A percentile compares a stretch with the other conserved stretches of the same genome.
These are phyloP conservation scores for Gryllus longicercus DNA, from an alignment of 2,888 invertebrate species.

Conservation along the genomic window DNA sequence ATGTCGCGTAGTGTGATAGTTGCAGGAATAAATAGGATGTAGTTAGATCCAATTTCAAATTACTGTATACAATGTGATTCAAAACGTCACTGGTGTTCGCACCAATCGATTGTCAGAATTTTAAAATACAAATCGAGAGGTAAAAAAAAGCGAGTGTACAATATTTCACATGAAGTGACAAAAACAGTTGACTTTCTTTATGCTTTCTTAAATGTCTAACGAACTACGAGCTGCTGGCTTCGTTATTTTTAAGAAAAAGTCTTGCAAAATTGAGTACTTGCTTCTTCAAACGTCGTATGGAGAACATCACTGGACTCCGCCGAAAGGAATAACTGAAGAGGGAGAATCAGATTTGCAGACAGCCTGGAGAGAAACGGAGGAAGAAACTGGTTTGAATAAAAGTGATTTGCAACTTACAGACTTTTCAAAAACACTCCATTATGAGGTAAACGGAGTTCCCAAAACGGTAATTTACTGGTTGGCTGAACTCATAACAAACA, in stretches of 20 bases:
- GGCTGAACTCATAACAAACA: slow-evolving; percentile 67
- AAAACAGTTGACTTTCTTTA: no score
- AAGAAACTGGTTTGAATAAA: slow-evolving; percentile 75
- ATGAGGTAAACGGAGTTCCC: slow-evolving; percentile 63
- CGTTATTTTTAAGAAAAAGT: slow-evolving; percentile 69
- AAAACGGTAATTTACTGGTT: slow-evolving; percentile 78
- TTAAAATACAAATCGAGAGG: no score
- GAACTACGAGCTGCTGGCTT: slow-evolving; percentile 69
- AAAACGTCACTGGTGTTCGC: no score
- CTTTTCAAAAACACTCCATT: slow-evolving; percentile 43
- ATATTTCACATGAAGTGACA: no score
- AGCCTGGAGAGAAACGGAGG: slow-evolving; percentile 82
- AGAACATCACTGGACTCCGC: slow-evolving; percentile 87
- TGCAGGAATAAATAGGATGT: no score
- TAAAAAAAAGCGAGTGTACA: no score
- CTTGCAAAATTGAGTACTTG: slow-evolving; percentile 68
- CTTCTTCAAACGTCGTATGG: slow-evolving; percentile 84
- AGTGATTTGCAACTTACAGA: slow-evolving; percentile 63
- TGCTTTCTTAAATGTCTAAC: not conserved
- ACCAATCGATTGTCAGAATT: no score
- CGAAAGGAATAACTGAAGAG: slow-evolving; percentile 90
- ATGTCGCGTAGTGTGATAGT: no score
- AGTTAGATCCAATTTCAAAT: no score
- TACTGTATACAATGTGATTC: no score
- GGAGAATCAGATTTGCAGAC: slow-evolving; percentile 79